Evolutionary conservation across 2,797 vertebrate species (phyloP).

Genomic region (Astyanax mexicanus): DNA sequence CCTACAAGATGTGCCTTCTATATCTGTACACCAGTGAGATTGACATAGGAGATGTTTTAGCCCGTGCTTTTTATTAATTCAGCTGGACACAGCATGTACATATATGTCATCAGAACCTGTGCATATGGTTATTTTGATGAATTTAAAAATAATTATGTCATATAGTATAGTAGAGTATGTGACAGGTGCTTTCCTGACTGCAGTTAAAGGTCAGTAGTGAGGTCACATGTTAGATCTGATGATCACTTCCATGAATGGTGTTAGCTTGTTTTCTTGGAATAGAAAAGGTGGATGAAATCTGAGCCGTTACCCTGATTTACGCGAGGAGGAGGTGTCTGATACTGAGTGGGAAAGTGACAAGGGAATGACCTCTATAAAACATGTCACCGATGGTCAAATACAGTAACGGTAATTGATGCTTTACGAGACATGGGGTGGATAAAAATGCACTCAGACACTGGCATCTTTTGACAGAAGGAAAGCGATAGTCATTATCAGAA

Average conservation of each 20-base stretch:
- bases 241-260: neutral
- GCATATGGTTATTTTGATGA: no score
- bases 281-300: neutral
- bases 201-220: neutral
- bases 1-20: no score
- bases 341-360: neutral
- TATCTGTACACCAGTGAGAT: no score
- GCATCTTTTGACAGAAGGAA: neutral
- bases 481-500: neutral
- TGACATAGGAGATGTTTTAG: no score
- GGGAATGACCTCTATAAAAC: neutral
- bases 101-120: no score
- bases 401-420: conserved; percentile 7
- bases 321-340: neutral
- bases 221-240: neutral
- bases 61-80: no score
- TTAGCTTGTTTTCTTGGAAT: neutral
- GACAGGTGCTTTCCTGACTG: neutral
- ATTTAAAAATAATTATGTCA: neutral
- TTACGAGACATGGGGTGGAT: neutral
- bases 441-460: neutral
- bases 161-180: neutral
- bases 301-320: neutral
- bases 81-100: no score
- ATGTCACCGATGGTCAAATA: conserved; percentile 6